Evolutionary conservation across 92 coral and sea anemone species (phyloP).

Genomic region (Phenganax marumi): DNA sequence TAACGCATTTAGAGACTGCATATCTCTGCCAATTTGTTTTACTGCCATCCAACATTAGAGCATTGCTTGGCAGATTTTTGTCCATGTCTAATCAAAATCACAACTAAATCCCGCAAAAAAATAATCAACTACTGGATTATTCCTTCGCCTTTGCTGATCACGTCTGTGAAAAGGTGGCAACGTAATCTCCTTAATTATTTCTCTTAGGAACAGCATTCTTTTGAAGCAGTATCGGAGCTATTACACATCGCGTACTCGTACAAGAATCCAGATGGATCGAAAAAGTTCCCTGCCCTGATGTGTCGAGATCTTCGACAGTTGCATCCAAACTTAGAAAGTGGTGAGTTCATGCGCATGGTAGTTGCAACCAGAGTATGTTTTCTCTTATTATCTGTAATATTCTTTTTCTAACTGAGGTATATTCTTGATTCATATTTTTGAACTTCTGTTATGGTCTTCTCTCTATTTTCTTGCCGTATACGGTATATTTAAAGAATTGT

Average conservation of each 20-base stretch:
- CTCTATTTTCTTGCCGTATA: background rate
- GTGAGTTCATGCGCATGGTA: background rate
- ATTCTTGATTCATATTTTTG: background rate
- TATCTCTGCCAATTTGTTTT: background rate
- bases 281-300: conserved; percentile 2
- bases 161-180: too few species aligned
- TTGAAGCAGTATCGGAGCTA: background rate
- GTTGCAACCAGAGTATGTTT: background rate
- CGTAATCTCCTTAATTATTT: background rate
- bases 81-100: too few species aligned
- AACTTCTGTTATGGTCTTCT: background rate
- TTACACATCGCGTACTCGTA: background rate
- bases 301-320: conserved; percentile 24
- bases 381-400: background rate
- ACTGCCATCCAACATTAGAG: too few species aligned
- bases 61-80: too few species aligned
- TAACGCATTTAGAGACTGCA: background rate
- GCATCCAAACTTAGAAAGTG: conserved; percentile 30
- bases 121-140: too few species aligned
- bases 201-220: background rate
- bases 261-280: conserved; percentile 29
- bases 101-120: too few species aligned
- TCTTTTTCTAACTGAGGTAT: background rate
- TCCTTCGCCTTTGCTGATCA: too few species aligned
- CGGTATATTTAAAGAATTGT: background rate